phyloP scores from a whole-genome alignment of 2,113 vertebrate genomes.

The Spea bombifrons region DNA sequence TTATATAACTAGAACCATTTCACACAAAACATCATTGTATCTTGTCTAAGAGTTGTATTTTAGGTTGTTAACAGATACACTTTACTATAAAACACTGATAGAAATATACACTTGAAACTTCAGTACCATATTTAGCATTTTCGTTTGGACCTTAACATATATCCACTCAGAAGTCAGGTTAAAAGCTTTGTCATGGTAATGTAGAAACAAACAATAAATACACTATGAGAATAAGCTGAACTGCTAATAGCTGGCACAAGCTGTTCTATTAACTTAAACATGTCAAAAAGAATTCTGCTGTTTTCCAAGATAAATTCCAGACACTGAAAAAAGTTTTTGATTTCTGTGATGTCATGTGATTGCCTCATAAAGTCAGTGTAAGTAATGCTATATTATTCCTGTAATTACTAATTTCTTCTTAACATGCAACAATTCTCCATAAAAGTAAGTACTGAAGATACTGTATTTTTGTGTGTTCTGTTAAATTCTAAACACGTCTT shows the following conservation, averaged over 20 bases:
- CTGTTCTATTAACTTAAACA: slow-evolving; percentile 21
- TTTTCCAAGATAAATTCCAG: slow-evolving; percentile 9
- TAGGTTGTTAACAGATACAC: too few relatives aligned
- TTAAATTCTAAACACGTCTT: too few relatives aligned
- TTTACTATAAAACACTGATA: neutral
- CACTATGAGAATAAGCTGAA: slow-evolving; percentile 11
- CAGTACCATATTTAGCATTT: neutral
- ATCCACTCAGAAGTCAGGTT: neutral
- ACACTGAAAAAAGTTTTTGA: neutral
- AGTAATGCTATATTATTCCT: too few relatives aligned
- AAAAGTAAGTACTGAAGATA: too few relatives aligned
- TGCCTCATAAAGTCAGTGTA: too few relatives aligned
- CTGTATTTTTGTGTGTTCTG: too few relatives aligned
- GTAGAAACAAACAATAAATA: slow-evolving; percentile 15
- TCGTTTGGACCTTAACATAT: neutral
- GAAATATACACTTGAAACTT: neutral
- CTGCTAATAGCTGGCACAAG: slow-evolving; percentile 12
- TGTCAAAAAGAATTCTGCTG: slow-evolving; percentile 22
- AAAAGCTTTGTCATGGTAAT: slow-evolving; percentile 19
- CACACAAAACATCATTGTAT: too few relatives aligned
- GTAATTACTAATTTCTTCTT: too few relatives aligned
- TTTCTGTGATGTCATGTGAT: too few relatives aligned
- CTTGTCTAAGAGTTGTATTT: too few relatives aligned
- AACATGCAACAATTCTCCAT: too few relatives aligned
- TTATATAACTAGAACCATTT: too few relatives aligned